Evolutionary conservation across 2,797 vertebrate genomes (phyloP).

Genomic region (Sitta carolinensis): DNA sequence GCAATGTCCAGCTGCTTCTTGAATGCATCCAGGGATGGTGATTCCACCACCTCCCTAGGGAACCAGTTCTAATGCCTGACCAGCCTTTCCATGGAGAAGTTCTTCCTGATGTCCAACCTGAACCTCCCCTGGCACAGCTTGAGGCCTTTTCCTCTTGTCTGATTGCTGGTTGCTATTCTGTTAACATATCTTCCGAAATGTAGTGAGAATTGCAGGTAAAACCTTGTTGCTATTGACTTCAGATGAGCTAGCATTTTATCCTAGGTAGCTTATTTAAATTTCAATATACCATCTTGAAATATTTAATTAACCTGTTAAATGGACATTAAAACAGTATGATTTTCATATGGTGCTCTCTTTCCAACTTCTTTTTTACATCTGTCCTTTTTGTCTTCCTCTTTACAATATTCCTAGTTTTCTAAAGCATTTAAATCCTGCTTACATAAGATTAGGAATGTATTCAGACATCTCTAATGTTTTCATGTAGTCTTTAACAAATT

Average conservation of each 20-base stretch:
- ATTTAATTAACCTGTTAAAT: background rate
- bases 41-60: background rate
- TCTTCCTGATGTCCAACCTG: background rate
- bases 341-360: constrained; percentile 55
- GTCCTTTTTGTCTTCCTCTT: background rate
- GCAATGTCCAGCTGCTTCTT: background rate
- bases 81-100: background rate
- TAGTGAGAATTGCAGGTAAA: background rate
- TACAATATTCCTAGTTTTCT: background rate
- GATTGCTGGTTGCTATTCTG: background rate
- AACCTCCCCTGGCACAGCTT: background rate
- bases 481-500: background rate
- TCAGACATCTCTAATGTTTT: background rate
- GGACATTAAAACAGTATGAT: constrained; percentile 25
- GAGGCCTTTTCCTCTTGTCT: background rate
- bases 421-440: background rate
- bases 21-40: background rate
- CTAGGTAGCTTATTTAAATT: background rate
- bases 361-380: constrained; percentile 21
- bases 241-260: background rate
- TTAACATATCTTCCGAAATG: background rate
- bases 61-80: background rate
- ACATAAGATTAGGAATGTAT: background rate
- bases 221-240: background rate
- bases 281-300: background rate